Evolutionary conservation across 37 sponge, comb jelly and placozoan genomes (phyloP).

Genomic region (Cliona cf. orientalis): DNA sequence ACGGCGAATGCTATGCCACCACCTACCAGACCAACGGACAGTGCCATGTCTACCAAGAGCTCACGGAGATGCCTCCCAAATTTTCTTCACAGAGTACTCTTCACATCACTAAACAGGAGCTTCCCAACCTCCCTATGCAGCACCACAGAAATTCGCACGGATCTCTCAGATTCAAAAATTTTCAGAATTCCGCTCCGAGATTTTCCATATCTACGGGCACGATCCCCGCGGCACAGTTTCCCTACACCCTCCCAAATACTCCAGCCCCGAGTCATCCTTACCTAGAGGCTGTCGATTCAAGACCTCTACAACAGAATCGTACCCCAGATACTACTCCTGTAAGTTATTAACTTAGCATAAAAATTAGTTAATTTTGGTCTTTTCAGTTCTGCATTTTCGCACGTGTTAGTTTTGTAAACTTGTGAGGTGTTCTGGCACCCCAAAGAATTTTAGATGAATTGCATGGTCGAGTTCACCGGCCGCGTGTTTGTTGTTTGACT

Average conservation of each 20-base stretch:
- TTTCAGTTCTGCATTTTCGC: no score
- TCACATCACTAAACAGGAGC: no score
- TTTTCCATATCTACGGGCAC: not conserved
- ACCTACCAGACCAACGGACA: slow-evolving; percentile 32
- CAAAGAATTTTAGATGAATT: no score
- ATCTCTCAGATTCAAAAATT: not conserved
- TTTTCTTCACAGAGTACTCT: not conserved
- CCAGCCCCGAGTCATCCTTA: slow-evolving; percentile 1
- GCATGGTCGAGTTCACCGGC: no score
- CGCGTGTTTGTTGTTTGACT: no score
- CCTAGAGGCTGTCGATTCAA: slow-evolving; percentile 2
- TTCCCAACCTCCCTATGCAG: not conserved
- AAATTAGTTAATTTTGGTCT: no score
- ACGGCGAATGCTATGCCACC: slow-evolving; percentile 33
- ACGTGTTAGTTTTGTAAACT: no score
- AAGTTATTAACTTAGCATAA: not conserved
- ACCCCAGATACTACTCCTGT: not conserved
- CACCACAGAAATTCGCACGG: not conserved
- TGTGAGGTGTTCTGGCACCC: no score
- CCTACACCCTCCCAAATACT: not conserved
- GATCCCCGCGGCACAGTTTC: not conserved
- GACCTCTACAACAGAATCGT: no score
- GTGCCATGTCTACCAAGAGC: slow-evolving; percentile 39
- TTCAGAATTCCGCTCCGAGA: not conserved
- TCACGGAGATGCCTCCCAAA: not conserved